Evolutionary conservation across 92 coral and sea anemone species (phyloP).

Genomic region (Blastomussa wellsi): DNA sequence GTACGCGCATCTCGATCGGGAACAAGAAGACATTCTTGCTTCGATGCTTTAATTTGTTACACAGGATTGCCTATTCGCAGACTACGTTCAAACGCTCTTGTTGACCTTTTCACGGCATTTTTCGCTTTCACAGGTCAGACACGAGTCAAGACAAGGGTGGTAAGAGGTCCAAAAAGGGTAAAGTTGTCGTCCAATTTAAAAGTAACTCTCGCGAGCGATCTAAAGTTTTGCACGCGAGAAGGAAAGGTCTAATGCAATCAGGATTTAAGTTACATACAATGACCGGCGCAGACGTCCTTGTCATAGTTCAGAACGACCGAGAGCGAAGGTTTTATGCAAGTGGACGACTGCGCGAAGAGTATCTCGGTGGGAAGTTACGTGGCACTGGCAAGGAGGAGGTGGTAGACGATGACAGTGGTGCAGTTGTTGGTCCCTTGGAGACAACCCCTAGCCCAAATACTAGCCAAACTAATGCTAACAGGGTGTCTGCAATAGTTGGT

Average conservation of each 20-base stretch:
- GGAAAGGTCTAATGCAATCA: background rate
- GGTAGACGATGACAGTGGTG: background rate
- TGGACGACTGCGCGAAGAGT: background rate
- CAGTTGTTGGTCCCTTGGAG: background rate
- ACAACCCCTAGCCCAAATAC: background rate
- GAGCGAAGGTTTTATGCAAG: conserved; percentile 1
- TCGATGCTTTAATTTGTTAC: background rate
- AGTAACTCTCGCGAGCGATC: background rate
- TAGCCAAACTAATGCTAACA: background rate
- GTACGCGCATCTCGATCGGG: background rate
- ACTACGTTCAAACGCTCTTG: no score
- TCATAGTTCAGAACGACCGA: background rate
- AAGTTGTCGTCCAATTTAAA: background rate
- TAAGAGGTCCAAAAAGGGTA: background rate
- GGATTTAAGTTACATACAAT: background rate
- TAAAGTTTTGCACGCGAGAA: background rate
- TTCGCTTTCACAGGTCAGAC: background rate
- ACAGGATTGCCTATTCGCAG: no score
- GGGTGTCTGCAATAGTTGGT: background rate
- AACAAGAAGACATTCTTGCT: background rate
- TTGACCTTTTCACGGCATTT: no score
- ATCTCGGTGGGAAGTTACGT: background rate
- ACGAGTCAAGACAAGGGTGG: background rate
- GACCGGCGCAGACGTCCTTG: background rate
- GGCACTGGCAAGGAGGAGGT: background rate